Evolutionary conservation across 2,113 vertebrate genomes (phyloP), one percentile per base, ranked within the genome.

Genomic region (Galeopterus variegatus): DNA sequence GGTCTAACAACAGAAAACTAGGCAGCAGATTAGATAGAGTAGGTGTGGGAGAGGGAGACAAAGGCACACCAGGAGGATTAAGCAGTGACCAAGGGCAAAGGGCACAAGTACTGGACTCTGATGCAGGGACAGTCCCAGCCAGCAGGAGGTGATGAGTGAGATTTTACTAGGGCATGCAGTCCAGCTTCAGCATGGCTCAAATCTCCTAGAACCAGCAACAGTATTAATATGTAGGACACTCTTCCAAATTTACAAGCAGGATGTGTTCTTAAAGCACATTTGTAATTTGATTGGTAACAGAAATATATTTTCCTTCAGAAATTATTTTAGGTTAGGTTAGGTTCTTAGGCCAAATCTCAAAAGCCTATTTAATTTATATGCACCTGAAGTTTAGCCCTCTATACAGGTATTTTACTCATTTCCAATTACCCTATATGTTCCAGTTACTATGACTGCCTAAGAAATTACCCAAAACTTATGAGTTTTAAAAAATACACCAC

Each of bases 1-100:
- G 60, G 14, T 36, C 83, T 84, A 81, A 88, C 45, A 92, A 60
- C 6, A 96, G 88, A 90, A 72, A 62, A 45, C 33, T 8, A 72
- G 80, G 90, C 93, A 94, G 64, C 28, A 70, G 75, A 83, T 45
- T 67, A 54, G 89, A n/a, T 56, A 70, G 72, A 50, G 45, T 21
- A 60, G 64, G 15, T 31, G 10, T 58, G 54, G 56, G 58, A 58
- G 56, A 48, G 54, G 69, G n/a, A 94, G 31, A 85, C 41, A 56
- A 13, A 88, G 79, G 33, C 8, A 15, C 36, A 70, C 56, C 41
- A n/a, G 54, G 69, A 31, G 8, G 52, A 76, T 41, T 73, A 36
- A 83, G 28, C 50, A 48, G 48, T 24, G 69, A 48, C 21, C 4
- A 2, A 5, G 28, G 15, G 52, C 69, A 65, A 60, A 54, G 1